Conservation (phyloP, 1,140 invertebrate species). For the Paraescarpia echinospica region DNA sequence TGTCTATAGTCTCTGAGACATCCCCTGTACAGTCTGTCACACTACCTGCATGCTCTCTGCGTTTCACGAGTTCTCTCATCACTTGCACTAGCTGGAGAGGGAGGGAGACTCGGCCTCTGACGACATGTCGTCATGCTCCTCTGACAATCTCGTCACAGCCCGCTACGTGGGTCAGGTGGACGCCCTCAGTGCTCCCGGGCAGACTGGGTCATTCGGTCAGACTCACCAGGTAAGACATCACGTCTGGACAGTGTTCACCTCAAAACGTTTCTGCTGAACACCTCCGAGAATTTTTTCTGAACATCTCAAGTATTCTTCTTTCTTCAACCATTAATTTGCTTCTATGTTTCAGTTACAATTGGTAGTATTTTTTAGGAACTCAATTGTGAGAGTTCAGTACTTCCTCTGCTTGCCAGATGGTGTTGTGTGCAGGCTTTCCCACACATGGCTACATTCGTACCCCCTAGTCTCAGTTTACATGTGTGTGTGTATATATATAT, state of each 20-base stretch:
- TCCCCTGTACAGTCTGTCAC: neutral
- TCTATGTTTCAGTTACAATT: no score
- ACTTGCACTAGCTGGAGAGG: neutral
- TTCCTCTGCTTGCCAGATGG: no score
- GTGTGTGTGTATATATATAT: no score
- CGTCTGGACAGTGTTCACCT: neutral
- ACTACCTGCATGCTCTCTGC: neutral
- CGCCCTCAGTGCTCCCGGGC: neutral
- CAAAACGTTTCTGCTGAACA: neutral
- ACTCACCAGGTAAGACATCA: neutral
- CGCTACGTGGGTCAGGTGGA: neutral
- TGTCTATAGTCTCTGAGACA: neutral
- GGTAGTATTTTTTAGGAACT: no score
- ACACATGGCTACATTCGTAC: no score
- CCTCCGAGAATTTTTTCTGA: no score
- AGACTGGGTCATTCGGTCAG: neutral
- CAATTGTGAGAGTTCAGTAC: no score
- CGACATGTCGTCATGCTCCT: neutral
- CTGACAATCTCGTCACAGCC: neutral
- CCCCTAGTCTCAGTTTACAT: no score
- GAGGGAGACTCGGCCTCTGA: neutral
- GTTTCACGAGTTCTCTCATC: neutral
- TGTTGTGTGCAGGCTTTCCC: no score
- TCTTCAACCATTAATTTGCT: no score
- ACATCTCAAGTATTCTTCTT: no score